Conservation (phyloP, 53 echinoderm and acorn worm genomes). For the Patiria pectinifera region DNA sequence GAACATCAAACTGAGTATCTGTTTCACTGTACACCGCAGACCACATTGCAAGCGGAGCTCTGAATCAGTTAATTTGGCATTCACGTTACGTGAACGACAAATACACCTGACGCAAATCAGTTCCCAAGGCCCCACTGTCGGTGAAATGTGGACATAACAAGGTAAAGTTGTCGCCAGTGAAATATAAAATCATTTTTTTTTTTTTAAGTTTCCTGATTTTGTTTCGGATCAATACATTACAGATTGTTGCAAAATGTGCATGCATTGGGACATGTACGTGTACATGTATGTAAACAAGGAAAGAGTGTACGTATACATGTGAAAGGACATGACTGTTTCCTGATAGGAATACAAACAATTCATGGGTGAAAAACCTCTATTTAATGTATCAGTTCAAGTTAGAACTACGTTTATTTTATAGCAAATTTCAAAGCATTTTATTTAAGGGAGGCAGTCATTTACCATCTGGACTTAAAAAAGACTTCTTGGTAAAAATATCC, state of each 20-base stretch:
- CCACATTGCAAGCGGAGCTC: not conserved
- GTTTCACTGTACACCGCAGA: not conserved
- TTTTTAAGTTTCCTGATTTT: not conserved
- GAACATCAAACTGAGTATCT: not conserved
- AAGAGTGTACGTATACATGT: not conserved
- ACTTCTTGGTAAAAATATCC: too few species aligned
- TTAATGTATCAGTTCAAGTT: not conserved
- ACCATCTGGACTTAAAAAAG: not conserved
- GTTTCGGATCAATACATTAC: not conserved
- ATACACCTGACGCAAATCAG: not conserved
- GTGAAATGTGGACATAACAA: not conserved
- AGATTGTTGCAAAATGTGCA: not conserved
- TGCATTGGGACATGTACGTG: not conserved
- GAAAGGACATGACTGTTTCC: not conserved
- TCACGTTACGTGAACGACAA: not conserved
- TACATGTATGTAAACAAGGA: constrained; percentile 1
- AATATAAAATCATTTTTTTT: not conserved
- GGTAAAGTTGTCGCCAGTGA: not conserved
- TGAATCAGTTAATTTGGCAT: not conserved
- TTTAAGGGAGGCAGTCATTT: too few species aligned
- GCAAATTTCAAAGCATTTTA: too few species aligned
- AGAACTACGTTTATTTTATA: too few species aligned
- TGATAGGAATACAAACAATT: not conserved
- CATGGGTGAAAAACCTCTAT: not conserved
- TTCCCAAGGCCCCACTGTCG: not conserved